Evolutionary conservation across 2,797 vertebrate species (phyloP), one percentile per base, ranked within the genome.

Genomic region (Fistularia commersonii): DNA sequence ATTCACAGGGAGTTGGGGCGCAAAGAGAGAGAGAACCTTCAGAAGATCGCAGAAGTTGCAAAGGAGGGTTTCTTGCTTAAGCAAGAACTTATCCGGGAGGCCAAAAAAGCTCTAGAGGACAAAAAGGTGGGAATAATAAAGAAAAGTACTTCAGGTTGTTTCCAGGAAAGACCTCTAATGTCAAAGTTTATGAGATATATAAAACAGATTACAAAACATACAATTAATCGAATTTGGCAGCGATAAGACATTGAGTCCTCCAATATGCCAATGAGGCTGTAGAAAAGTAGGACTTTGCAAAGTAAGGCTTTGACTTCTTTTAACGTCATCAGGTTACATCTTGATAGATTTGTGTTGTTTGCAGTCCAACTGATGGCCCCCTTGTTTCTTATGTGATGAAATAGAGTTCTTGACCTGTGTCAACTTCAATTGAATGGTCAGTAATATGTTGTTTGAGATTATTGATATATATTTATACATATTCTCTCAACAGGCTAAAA

Each of bases 31-130:
- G 94, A 96, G 56, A 87, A 83, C 10, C 61, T 95, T 40, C 88
- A 90, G 77, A 89, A 91, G 77, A 78, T 92, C 82, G 93, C 93
- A 0, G 94, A 94, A 65, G 82, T 96, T 3, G 92, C 94, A n/a
- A 89, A 90, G 1, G 94, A 96, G 64, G 95, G 95, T 1, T 94
- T 96, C 76, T 51, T 89, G 39, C 80, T 94, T 8, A 96, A 94
- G 75, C 88, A 92, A 50, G 82, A 92, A 48, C 91, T 95, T 1
- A 93, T 96, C 4, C 91, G 94, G 5, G 93, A 97, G 53, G 92
- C 93, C 49, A 93, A 92, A 74, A 91, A 67, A 33, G 85, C 87
- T 10, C 79, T 89, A 1, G 91, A 95, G 50, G 93, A 95, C 1
- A 97, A 95, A 44, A 90, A 93, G 92, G 95, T 95, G 54, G 32